Evolutionary conservation across 2,113 vertebrate species (phyloP), one percentile per base, ranked within the genome.

Genomic region (Rhinopomastus cyanomelas): DNA sequence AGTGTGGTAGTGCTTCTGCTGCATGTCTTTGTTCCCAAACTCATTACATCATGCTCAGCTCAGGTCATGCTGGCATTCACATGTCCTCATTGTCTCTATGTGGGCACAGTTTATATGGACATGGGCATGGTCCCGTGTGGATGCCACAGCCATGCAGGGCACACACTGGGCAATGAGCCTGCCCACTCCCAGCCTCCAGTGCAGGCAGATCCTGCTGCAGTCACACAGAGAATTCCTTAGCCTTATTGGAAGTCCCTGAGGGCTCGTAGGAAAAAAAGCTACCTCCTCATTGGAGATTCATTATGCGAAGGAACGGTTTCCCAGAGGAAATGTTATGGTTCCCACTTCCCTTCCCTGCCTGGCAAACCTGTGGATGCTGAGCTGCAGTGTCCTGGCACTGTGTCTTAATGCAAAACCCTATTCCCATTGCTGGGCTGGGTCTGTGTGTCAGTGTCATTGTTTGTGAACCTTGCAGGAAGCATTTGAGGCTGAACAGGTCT

Each of bases 1-100:
- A 49, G 4, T 42, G 55, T 48, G 53, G 1, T 22, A 44, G 13
- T 36, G 5, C 34, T 65, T 15, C 11, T 74, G 81, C 56, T 66
- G 61, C 65, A 12, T 3, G 0, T 14, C 81, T 46, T 64, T 59
- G 44, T 53, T 82, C 32, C n/a, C 53, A 21, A 4, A 17, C 49
- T 61, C 11, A 1, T 11, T 17, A 0, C 6, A 6, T 11, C 1
- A 5, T 32, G n/a, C 44, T 26, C 18, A 3, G 32, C 81, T 62
- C 32, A 0, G 0, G 37, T 71, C 52, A 26, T 3, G 0, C 9
- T 81, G 65, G 2, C 25, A 3, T 18, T 7, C 29, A 2, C 0
- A 1, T 62, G 79, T 75, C 69, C 32, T 44, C 15, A 59, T 34
- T 5, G 51, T 1, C 4, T 9, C 2, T 46, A 60, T 0, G 1